phyloP scores from a whole-genome alignment of 2,113 vertebrate species.

The Rana temporaria region DNA sequence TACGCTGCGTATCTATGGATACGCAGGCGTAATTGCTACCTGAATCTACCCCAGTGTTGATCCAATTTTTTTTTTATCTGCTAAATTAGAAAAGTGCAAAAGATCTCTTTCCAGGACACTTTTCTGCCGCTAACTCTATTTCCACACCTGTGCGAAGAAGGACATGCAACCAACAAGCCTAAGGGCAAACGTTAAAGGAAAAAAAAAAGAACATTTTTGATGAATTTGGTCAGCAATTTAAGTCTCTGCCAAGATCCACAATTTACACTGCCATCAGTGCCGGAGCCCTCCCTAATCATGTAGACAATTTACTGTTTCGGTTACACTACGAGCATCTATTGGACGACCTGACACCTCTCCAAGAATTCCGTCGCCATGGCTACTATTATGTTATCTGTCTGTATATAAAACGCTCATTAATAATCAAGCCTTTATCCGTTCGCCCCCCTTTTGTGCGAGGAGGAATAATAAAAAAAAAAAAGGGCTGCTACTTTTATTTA shows the following conservation, averaged over 20 bases:
- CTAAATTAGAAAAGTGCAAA: background rate
- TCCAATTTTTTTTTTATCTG: background rate
- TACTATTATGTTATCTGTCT: conserved; percentile 12
- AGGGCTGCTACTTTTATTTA: background rate
- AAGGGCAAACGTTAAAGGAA: too few relatives aligned
- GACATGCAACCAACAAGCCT: too few relatives aligned
- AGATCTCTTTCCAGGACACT: too few relatives aligned
- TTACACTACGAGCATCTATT: conserved; percentile 8
- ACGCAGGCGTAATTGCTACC: too few relatives aligned
- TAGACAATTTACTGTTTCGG: conserved; percentile 1
- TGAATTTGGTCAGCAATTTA: background rate
- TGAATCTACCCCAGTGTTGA: too few relatives aligned
- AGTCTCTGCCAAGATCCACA: background rate
- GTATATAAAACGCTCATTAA: conserved; percentile 19
- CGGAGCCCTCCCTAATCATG: background rate
- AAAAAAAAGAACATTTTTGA: too few relatives aligned
- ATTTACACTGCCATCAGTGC: background rate
- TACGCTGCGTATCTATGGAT: too few relatives aligned
- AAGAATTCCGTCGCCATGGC: conserved; percentile 28
- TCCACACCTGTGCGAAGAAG: too few relatives aligned
- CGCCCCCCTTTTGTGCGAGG: background rate
- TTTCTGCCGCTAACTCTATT: too few relatives aligned
- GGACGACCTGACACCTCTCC: conserved; percentile 19
- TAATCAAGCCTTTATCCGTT: conserved; percentile 2
- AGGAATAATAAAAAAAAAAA: background rate